Evolutionary conservation across 2,113 vertebrate genomes (phyloP).

Genomic region (Clarias macrocephalus): DNA sequence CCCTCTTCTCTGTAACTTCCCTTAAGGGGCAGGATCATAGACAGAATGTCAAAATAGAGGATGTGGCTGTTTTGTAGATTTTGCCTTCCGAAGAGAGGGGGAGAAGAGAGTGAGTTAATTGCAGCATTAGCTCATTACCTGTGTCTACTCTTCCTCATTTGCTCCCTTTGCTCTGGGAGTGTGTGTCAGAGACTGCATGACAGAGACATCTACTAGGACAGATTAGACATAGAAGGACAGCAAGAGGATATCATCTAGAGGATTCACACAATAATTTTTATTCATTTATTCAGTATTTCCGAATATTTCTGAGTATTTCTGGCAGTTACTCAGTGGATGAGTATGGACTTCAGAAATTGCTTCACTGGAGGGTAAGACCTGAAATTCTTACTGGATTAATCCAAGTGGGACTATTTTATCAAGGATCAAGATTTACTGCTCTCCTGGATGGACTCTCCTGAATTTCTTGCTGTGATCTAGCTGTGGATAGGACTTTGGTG

Average conservation of each 20-base stretch:
- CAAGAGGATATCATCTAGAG: conserved; percentile 3
- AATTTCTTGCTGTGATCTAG: background rate
- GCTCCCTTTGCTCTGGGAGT: conserved; percentile 56
- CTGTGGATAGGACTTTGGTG: conserved; percentile 8
- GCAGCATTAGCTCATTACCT: conserved; percentile 68
- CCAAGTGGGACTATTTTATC: conserved; percentile 17
- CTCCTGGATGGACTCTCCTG: background rate
- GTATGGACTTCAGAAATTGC: conserved; percentile 35
- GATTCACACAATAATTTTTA: conserved; percentile 20
- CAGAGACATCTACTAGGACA: background rate
- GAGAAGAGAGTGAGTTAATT: conserved; percentile 55
- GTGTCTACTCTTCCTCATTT: conserved; percentile 59
- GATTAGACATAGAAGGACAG: conserved; percentile 3
- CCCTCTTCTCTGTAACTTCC: conserved; percentile 11
- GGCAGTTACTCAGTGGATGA: background rate
- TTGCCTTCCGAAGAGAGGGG: conserved; percentile 28
- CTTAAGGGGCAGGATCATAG: conserved; percentile 37
- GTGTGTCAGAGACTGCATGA: conserved; percentile 38
- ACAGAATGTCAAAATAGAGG: conserved; percentile 26
- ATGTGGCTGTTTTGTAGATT: conserved; percentile 11
- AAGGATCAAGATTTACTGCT: conserved; percentile 11
- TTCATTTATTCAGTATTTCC: conserved; percentile 10
- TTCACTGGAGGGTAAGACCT: background rate
- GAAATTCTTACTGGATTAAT: conserved; percentile 10
- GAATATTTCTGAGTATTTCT: background rate